Conservation (phyloP, 1,140 invertebrate genomes). For the Mactra quadrangularis region DNA sequence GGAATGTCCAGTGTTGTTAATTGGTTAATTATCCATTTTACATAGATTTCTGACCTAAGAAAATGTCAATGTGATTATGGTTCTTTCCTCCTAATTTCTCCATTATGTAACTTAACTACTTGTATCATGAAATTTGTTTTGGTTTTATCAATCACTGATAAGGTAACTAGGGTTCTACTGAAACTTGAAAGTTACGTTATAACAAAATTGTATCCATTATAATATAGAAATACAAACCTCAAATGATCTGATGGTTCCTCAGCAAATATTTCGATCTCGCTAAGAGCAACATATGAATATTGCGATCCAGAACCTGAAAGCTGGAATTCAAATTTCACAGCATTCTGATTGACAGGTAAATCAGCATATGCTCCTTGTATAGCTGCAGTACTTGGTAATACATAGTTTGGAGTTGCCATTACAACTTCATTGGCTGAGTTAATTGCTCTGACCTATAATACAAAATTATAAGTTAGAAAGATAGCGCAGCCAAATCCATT, state of each 20-base stretch:
- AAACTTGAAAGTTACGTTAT: no score
- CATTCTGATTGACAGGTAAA: slow-evolving; percentile 65
- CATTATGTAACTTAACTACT: no score
- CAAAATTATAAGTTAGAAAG: slow-evolving; percentile 24
- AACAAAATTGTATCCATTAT: no score
- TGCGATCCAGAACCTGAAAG: slow-evolving; percentile 35
- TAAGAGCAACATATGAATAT: slow-evolving; percentile 64
- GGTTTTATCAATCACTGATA: no score
- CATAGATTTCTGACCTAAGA: no score
- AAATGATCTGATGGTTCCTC: slow-evolving; percentile 59
- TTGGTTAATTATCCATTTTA: no score
- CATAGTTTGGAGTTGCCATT: slow-evolving; percentile 69
- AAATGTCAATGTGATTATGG: no score
- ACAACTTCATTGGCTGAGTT: slow-evolving; percentile 56
- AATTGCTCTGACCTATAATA: slow-evolving; percentile 68
- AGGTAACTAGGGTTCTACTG: no score
- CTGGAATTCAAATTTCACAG: slow-evolving; percentile 63
- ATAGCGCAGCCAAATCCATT: no score
- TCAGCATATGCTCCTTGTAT: slow-evolving; percentile 72
- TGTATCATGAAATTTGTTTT: no score
- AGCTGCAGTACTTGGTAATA: slow-evolving; percentile 58
- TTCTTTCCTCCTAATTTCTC: no score
- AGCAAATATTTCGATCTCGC: slow-evolving; percentile 76
- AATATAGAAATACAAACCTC: slow-evolving; percentile 18
- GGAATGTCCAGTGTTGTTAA: no score